Evolutionary conservation across 92 coral and sea anemone species (phyloP).

Genomic region (Porites lobata): DNA sequence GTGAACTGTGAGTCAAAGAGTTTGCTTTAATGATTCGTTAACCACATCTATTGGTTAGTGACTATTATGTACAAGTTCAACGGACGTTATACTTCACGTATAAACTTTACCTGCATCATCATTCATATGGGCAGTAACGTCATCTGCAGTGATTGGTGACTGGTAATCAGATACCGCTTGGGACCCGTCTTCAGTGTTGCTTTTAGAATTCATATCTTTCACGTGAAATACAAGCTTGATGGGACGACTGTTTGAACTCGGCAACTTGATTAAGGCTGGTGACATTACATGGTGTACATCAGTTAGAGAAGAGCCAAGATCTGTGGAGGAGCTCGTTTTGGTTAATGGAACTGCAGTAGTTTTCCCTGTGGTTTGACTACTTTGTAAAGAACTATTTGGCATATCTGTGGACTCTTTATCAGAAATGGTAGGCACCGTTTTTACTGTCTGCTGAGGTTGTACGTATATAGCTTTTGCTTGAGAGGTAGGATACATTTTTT

Average conservation of each 20-base stretch:
- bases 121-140: neutral
- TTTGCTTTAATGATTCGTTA: no score
- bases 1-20: no score
- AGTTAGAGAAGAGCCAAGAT: neutral
- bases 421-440: neutral
- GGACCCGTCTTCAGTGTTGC: neutral
- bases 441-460: constrained; percentile 10
- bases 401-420: neutral
- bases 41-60: no score
- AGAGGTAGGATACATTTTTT: neutral
- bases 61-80: no score
- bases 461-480: neutral
- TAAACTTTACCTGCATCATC: constrained; percentile 3
- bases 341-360: neutral
- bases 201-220: constrained; percentile 25
- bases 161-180: neutral
- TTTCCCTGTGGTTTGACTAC: neutral
- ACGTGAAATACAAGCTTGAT: constrained; percentile 44
- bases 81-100: neutral
- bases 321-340: neutral
- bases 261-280: constrained; percentile 46
- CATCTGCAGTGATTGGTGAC: neutral
- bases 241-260: constrained; percentile 35
- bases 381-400: neutral
- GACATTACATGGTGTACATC: constrained; percentile 28